phyloP scores from a whole-genome alignment of 2,113 vertebrate species.

The Nothocercus julius region DNA sequence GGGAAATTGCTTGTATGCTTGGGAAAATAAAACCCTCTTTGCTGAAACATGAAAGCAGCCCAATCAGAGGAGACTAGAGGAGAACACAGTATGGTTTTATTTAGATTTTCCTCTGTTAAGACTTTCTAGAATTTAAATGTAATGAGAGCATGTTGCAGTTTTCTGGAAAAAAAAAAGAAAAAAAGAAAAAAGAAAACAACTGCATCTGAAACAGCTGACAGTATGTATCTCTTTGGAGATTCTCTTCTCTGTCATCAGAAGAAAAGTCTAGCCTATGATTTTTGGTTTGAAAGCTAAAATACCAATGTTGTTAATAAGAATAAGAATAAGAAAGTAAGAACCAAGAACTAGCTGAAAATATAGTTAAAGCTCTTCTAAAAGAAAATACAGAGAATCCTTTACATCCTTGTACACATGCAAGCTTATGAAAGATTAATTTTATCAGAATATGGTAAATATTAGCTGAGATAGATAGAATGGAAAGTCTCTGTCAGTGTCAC shows the following conservation, averaged over 20 bases:
- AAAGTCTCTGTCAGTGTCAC: neutral
- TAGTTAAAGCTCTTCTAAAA: neutral
- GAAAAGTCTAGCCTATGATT: neutral
- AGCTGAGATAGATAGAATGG: neutral
- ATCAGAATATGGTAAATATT: neutral
- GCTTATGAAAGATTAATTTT: neutral
- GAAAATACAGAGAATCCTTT: neutral
- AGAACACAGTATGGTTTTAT: neutral
- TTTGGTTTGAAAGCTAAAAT: neutral
- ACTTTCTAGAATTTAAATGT: neutral
- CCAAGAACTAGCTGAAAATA: neutral
- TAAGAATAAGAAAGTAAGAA: neutral
- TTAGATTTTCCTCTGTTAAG: neutral
- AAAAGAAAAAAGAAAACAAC: neutral
- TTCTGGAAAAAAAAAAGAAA: neutral
- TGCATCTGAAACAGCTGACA: neutral
- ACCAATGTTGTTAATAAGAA: neutral
- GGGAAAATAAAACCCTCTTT: conserved; percentile 27
- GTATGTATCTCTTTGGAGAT: neutral
- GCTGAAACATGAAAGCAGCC: conserved; percentile 12
- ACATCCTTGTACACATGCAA: neutral
- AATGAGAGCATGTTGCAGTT: neutral
- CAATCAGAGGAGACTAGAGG: neutral
- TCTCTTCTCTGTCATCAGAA: neutral
- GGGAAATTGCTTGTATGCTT: conserved; percentile 27